phyloP scores from a whole-genome alignment of 2,113 vertebrate genomes.

The Eira barbara region DNA sequence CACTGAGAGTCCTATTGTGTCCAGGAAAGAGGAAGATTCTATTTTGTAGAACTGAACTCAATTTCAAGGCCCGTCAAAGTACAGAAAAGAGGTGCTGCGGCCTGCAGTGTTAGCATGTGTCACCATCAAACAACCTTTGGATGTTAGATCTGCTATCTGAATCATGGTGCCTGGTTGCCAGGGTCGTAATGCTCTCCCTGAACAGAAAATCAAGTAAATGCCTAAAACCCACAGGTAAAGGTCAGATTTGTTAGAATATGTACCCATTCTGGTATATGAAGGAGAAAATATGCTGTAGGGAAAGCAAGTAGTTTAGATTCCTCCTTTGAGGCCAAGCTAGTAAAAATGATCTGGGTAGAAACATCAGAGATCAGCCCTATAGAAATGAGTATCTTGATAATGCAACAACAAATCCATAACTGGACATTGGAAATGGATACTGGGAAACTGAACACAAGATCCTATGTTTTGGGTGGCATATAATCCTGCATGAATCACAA shows the following conservation, averaged over 20 bases:
- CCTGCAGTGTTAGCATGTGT: not conserved
- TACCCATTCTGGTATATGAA: not conserved
- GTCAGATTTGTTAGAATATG: not conserved
- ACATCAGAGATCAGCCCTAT: not conserved
- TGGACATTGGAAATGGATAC: not conserved
- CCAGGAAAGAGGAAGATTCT: not conserved
- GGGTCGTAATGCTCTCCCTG: not conserved
- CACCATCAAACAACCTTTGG: not conserved
- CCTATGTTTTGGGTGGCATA: not conserved
- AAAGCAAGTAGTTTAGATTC: not conserved
- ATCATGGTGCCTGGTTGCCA: conserved; percentile 10
- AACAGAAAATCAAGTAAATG: conserved; percentile 47
- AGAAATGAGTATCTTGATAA: not conserved
- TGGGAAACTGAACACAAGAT: not conserved
- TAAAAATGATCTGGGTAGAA: not conserved
- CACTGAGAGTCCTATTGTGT: no score
- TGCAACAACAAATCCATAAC: not conserved
- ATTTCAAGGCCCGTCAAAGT: not conserved
- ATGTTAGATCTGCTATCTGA: not conserved
- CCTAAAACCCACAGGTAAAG: not conserved
- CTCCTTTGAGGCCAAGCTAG: not conserved
- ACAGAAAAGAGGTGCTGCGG: not conserved
- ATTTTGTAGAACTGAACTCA: not conserved
- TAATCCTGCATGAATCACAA: not conserved
- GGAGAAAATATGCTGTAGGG: not conserved